Percentiles rank a stretch among this genome's conserved stretches.
Conservation (phyloP, 2,113 vertebrate species). For the Centropus bengalensis region DNA sequence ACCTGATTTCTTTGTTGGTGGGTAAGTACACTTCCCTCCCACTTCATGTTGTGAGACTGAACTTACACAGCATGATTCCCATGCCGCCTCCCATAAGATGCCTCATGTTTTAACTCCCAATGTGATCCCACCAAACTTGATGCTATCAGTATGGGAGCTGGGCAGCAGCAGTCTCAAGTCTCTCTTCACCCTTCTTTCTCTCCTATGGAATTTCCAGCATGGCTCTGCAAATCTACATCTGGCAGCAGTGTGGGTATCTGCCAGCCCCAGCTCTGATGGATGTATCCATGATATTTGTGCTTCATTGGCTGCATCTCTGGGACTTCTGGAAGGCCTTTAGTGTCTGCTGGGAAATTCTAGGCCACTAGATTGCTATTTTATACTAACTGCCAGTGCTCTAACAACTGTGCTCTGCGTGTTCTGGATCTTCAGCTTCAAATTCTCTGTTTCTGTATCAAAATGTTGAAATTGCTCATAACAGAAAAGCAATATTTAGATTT, state of each 20-base stretch:
- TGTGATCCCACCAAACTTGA: too few relatives aligned
- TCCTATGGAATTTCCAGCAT: not conserved
- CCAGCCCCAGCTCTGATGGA: not conserved
- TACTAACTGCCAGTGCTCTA: not conserved
- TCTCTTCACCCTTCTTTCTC: fast-evolving
- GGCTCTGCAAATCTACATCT: not conserved
- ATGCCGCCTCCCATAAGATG: not conserved
- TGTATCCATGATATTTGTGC: not conserved
- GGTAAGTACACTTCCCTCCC: not conserved
- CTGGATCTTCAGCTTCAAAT: not conserved
- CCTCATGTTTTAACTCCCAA: fast-evolving
- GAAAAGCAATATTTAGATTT: not conserved
- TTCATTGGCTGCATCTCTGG: not conserved
- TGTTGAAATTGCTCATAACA: not conserved
- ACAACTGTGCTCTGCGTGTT: not conserved
- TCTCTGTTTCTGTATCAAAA: not conserved
- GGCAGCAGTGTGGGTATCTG: not conserved
- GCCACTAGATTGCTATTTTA: not conserved
- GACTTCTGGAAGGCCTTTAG: not conserved
- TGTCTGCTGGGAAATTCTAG: not conserved
- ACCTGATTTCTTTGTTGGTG: not conserved
- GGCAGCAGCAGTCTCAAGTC: not conserved
- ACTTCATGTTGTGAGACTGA: not conserved
- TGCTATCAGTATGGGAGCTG: not conserved
- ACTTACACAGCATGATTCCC: fast-evolving